Conservation (phyloP, 2,888 invertebrate genomes). For the Cepaea hortensis region DNA sequence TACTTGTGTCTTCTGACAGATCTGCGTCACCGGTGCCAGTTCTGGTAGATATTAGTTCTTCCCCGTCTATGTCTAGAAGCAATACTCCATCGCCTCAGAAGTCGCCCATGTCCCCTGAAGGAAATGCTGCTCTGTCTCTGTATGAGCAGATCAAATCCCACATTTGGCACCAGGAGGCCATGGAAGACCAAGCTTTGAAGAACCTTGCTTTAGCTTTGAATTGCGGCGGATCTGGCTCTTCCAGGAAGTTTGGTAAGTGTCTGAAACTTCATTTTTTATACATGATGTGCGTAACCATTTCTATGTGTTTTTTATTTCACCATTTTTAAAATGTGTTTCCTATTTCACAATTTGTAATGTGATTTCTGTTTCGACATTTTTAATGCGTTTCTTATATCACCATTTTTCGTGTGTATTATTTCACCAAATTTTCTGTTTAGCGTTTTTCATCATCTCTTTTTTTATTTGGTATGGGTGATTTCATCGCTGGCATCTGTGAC, state of each 20-base stretch:
- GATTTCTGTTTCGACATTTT: too few relatives aligned
- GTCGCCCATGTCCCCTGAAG: constrained; percentile 40
- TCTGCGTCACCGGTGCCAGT: not conserved
- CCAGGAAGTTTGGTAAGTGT: constrained; percentile 11
- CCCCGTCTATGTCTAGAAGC: constrained; percentile 20
- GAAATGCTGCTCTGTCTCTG: constrained; percentile 30
- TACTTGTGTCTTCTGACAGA: too few relatives aligned
- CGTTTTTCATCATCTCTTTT: too few relatives aligned
- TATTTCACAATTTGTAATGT: not conserved
- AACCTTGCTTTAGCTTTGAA: constrained; percentile 40
- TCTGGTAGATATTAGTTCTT: constrained; percentile 21
- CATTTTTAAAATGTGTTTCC: not conserved
- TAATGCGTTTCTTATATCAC: too few relatives aligned
- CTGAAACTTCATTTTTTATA: not conserved
- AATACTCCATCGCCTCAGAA: constrained; percentile 46
- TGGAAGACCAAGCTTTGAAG: constrained; percentile 46
- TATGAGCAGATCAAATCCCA: constrained; percentile 48
- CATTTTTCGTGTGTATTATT: too few relatives aligned
- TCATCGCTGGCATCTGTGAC: too few relatives aligned
- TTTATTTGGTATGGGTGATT: too few relatives aligned
- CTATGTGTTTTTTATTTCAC: not conserved
- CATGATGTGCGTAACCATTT: not conserved
- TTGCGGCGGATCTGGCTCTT: not conserved
- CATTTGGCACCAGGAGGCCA: constrained; percentile 45
- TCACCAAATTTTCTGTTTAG: too few relatives aligned